Evolutionary conservation across 2,113 vertebrate genomes (phyloP).

Genomic region (Xiphophorus couchianus): DNA sequence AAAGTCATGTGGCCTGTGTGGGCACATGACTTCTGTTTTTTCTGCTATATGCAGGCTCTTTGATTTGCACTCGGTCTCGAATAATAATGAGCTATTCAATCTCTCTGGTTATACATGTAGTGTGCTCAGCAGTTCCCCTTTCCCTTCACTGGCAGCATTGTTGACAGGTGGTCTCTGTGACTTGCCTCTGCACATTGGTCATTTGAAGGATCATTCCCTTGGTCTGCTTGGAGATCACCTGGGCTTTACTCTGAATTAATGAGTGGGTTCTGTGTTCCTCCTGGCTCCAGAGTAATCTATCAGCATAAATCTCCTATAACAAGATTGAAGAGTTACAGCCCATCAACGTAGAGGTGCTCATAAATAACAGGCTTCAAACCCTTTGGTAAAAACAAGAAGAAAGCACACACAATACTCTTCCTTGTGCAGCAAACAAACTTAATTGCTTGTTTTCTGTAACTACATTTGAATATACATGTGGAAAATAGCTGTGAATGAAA

Average conservation of each 20-base stretch:
- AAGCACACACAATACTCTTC: slow-evolving; percentile 54
- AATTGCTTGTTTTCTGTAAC: slow-evolving; percentile 5
- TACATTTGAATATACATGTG: not conserved
- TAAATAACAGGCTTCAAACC: slow-evolving; percentile 58
- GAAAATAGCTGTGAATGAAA: no score
- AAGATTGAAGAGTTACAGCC: slow-evolving; percentile 61
- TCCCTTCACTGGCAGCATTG: slow-evolving; percentile 34
- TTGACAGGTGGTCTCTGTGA: slow-evolving; percentile 60
- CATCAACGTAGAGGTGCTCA: slow-evolving; percentile 48
- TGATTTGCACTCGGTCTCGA: slow-evolving; percentile 73
- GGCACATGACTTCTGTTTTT: slow-evolving; percentile 61
- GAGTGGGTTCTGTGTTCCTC: slow-evolving; percentile 44
- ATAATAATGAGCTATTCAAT: slow-evolving; percentile 70
- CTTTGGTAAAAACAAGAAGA: slow-evolving; percentile 43
- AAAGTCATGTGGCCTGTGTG: slow-evolving; percentile 75
- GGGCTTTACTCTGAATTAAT: slow-evolving; percentile 55
- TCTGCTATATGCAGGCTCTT: slow-evolving; percentile 54
- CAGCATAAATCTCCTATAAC: slow-evolving; percentile 66
- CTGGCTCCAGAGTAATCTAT: slow-evolving; percentile 48
- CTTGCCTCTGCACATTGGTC: slow-evolving; percentile 45
- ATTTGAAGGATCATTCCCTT: slow-evolving; percentile 63
- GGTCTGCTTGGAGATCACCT: slow-evolving; percentile 47
- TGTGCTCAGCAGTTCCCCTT: slow-evolving; percentile 46
- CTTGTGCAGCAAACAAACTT: slow-evolving; percentile 12
- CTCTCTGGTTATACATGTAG: slow-evolving; percentile 47